These are phyloP conservation scores for Acanthochromis polyacanthus DNA, from an alignment of 2,113 vertebrate genomes.

Conservation along the genomic window DNA sequence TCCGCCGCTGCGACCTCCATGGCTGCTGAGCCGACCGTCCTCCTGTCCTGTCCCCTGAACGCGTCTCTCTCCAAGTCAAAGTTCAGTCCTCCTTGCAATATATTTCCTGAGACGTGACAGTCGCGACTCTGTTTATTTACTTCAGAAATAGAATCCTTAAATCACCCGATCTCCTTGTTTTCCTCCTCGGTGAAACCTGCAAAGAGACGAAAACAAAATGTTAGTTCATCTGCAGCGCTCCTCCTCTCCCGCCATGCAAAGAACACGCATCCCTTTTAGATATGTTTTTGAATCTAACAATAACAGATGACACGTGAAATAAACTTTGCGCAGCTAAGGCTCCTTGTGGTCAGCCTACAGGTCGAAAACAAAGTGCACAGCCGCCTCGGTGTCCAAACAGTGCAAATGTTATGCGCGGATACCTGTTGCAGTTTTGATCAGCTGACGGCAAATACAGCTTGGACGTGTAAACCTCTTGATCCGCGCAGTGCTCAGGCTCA, in stretches of 20 bases:
- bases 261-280: neutral
- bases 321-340: conserved; percentile 4
- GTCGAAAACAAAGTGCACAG: conserved; percentile 3
- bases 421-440: conserved; percentile 78
- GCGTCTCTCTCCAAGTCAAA: conserved; percentile 50
- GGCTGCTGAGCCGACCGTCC: conserved; percentile 46
- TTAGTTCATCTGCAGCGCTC: conserved; percentile 26
- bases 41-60: conserved; percentile 13
- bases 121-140: conserved; percentile 41
- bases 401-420: conserved; percentile 37
- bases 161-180: conserved; percentile 36
- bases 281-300: conserved; percentile 16
- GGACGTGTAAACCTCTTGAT: conserved; percentile 69
- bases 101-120: conserved; percentile 50
- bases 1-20: conserved; percentile 97
- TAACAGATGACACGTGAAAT: conserved; percentile 25
- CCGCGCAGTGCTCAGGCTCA: conserved; percentile 62
- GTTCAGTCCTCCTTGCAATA: conserved; percentile 56
- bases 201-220: conserved; percentile 64
- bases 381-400: neutral
- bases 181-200: conserved; percentile 70
- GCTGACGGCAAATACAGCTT: conserved; percentile 65
- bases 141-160: conserved; percentile 71
- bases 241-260: conserved; percentile 2
- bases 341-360: conserved; percentile 11